phyloP scores from a whole-genome alignment of 2,797 vertebrate species.

The Okamejei kenojei region DNA sequence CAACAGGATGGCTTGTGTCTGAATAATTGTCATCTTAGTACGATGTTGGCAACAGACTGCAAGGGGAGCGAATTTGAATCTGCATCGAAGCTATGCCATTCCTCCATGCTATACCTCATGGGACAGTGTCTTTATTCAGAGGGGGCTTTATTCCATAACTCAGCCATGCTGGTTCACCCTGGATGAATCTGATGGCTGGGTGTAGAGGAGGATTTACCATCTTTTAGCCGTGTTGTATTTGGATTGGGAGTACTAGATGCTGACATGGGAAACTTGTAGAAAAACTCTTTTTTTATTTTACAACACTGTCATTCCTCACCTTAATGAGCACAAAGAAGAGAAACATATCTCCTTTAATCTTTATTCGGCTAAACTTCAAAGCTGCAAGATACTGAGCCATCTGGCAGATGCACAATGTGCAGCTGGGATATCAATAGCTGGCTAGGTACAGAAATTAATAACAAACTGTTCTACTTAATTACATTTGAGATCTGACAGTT shows the following conservation, averaged over 20 bases:
- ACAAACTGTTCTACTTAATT: slow-evolving; percentile 32
- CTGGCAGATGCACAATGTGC: slow-evolving; percentile 20
- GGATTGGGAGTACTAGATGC: not conserved
- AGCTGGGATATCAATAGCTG: slow-evolving; percentile 31
- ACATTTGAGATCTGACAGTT: slow-evolving; percentile 26
- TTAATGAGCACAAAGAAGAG: slow-evolving; percentile 18
- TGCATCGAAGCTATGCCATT: not conserved
- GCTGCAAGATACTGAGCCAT: slow-evolving; percentile 7
- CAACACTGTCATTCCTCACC: not conserved
- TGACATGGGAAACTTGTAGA: not conserved
- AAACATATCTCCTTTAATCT: slow-evolving; percentile 19
- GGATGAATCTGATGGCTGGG: too few relatives aligned
- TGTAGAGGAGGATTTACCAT: too few relatives aligned
- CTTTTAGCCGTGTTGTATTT: too few relatives aligned
- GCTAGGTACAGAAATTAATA: slow-evolving; percentile 28
- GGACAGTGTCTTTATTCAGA: too few relatives aligned
- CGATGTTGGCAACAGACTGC: not conserved
- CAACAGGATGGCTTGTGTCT: not conserved
- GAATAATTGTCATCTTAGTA: not conserved
- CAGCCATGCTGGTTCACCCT: too few relatives aligned
- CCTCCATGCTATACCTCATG: too few relatives aligned
- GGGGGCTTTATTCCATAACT: too few relatives aligned
- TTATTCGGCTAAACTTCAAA: slow-evolving; percentile 27
- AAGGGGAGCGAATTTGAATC: not conserved
- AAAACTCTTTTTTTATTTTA: not conserved